Conservation (phyloP, 2,888 invertebrate genomes). For the Phyllotreta cruciferae region DNA sequence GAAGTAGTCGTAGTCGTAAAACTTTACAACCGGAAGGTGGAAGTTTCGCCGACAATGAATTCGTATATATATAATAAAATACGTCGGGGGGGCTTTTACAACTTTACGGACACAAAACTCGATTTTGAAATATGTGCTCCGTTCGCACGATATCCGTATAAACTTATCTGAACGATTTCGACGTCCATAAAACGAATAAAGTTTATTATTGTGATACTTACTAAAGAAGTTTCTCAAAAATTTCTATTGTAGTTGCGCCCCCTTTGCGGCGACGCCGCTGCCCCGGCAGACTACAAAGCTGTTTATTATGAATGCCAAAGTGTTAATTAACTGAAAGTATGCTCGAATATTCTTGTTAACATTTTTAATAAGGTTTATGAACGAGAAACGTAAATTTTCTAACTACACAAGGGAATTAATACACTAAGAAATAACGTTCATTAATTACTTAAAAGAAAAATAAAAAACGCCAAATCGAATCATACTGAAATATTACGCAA, state of each 20-base stretch:
- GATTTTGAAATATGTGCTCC: constrained; percentile 13
- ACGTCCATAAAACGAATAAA: too few relatives aligned
- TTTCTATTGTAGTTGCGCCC: too few relatives aligned
- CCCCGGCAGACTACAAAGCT: not conserved
- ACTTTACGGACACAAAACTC: constrained; percentile 16
- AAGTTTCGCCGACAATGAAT: constrained; percentile 16
- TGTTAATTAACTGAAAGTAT: constrained; percentile 25
- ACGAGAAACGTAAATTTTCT: constrained; percentile 19
- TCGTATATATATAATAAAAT: constrained; percentile 10
- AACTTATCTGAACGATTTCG: too few relatives aligned
- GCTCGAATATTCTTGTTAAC: constrained; percentile 15
- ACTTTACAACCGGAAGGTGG: constrained; percentile 25
- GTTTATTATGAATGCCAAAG: constrained; percentile 20
- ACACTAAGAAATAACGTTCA: constrained; percentile 7
- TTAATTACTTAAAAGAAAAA: not conserved
- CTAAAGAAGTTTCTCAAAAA: too few relatives aligned
- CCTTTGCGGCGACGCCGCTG: not conserved
- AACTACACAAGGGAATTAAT: not conserved
- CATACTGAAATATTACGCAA: constrained; percentile 3
- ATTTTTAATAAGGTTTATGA: constrained; percentile 17
- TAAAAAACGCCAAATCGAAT: not conserved
- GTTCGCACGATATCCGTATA: constrained; percentile 2
- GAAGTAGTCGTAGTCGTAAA: constrained; percentile 23
- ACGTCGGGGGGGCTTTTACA: constrained; percentile 4
- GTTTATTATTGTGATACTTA: too few relatives aligned